A percentile compares a stretch with the other conserved stretches of the same genome.
phyloP scores from a whole-genome alignment of 2,113 vertebrate genomes.

The Hemibagrus wyckioides region DNA sequence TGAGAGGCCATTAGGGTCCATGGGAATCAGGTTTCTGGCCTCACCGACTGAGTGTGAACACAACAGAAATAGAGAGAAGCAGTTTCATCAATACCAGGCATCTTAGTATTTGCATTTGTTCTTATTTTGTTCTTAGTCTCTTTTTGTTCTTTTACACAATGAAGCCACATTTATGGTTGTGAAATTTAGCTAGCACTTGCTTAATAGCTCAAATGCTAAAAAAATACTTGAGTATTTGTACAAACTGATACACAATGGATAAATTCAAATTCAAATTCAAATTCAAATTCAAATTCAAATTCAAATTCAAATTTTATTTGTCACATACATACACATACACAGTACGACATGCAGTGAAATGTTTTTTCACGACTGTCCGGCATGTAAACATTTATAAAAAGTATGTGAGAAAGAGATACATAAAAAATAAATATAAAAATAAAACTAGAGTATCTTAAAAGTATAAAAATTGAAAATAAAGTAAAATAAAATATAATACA shows the following conservation, averaged over 20 bases:
- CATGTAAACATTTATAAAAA: too few relatives aligned
- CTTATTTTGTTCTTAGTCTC: not conserved
- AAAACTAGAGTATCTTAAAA: too few relatives aligned
- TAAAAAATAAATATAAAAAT: too few relatives aligned
- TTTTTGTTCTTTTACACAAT: not conserved
- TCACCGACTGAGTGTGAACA: slow-evolving; percentile 79
- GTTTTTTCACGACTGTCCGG: too few relatives aligned
- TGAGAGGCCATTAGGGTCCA: slow-evolving; percentile 96
- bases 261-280: not conserved
- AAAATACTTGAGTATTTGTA: not conserved
- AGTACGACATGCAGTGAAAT: too few relatives aligned
- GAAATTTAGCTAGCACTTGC: not conserved
- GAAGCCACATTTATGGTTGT: not conserved
- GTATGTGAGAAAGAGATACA: too few relatives aligned
- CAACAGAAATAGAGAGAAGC: slow-evolving; percentile 31
- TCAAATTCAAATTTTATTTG: too few relatives aligned
- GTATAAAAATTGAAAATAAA: too few relatives aligned
- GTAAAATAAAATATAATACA: too few relatives aligned
- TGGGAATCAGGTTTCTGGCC: slow-evolving; percentile 94
- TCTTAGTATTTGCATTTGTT: not conserved
- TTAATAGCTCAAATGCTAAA: not conserved
- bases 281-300: not conserved
- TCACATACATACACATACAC: not conserved
- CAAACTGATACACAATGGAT: not conserved
- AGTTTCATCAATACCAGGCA: not conserved